Conservation (phyloP, 2,888 invertebrate genomes). For the Ectropis crepuscularia region DNA sequence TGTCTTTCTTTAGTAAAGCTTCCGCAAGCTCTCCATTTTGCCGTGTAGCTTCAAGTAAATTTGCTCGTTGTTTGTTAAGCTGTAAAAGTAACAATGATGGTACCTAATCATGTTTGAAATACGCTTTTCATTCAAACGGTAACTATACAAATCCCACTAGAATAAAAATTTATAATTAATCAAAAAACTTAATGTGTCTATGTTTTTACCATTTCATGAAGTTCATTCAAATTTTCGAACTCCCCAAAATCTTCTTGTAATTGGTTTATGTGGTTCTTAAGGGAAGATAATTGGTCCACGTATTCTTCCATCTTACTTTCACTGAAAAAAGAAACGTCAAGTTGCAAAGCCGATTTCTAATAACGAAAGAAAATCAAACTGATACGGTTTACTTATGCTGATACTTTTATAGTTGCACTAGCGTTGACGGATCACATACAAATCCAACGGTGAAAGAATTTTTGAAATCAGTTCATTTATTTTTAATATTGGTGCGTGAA, state of each 20-base stretch:
- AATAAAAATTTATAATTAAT: not conserved
- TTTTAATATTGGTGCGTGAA: too few species aligned
- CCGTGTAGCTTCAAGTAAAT: constrained; percentile 56
- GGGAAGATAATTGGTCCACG: constrained; percentile 60
- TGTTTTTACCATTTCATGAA: constrained; percentile 63
- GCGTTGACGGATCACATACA: too few species aligned
- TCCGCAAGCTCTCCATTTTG: constrained; percentile 61
- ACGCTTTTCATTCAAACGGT: not conserved
- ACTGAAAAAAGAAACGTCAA: constrained; percentile 48
- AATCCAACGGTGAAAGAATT: too few species aligned
- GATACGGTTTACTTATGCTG: too few species aligned
- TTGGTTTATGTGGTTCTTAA: constrained; percentile 64
- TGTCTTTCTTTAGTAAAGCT: constrained; percentile 61
- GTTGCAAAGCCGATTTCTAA: too few species aligned
- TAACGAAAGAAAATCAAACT: too few species aligned
- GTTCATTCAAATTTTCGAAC: constrained; percentile 63
- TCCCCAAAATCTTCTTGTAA: constrained; percentile 68
- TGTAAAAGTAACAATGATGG: constrained; percentile 35
- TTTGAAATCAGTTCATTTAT: too few species aligned
- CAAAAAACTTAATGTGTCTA: not conserved
- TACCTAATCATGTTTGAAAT: not conserved
- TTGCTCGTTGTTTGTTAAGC: constrained; percentile 64
- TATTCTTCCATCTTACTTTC: constrained; percentile 67
- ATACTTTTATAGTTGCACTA: too few species aligned
- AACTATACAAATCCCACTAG: not conserved